These are phyloP conservation scores for Leptinotarsa peninsularis DNA, from an alignment of 2,888 invertebrate species.

Conservation along the genomic window DNA sequence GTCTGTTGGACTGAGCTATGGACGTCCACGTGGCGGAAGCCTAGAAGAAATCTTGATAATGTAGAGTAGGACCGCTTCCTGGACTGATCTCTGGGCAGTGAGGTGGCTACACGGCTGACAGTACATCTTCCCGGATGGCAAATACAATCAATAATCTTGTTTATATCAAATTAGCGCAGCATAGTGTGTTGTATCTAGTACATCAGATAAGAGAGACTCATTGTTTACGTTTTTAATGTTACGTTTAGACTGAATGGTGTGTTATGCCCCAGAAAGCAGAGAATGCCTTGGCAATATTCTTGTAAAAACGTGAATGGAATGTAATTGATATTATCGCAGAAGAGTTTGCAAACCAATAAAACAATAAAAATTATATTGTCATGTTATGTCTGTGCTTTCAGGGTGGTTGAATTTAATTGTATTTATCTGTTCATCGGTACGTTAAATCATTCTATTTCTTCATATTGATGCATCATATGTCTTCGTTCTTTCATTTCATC, in stretches of 20 bases:
- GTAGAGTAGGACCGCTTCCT: background rate
- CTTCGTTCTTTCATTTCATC: background rate
- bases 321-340: too few relatives aligned
- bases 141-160: conserved; percentile 44
- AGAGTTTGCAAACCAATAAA: background rate
- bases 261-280: conserved; percentile 2
- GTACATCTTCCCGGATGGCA: conserved; percentile 31
- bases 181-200: conserved; percentile 42
- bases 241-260: conserved; percentile 5
- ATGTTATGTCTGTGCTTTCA: background rate
- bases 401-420: background rate
- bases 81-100: background rate
- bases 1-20: conserved; percentile 27
- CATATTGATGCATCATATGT: conserved; percentile 1
- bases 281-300: background rate
- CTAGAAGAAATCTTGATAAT: background rate
- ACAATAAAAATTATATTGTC: background rate
- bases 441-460: background rate
- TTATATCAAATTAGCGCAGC: conserved; percentile 45
- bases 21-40: conserved; percentile 27
- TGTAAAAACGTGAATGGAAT: too few relatives aligned
- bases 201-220: conserved; percentile 13
- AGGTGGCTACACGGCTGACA: background rate
- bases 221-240: conserved; percentile 6
- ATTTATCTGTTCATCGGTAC: background rate